Base-by-base conservation (phyloP, 2,113 vertebrate genomes). In the Trichomycterus rosablanca region DNA sequence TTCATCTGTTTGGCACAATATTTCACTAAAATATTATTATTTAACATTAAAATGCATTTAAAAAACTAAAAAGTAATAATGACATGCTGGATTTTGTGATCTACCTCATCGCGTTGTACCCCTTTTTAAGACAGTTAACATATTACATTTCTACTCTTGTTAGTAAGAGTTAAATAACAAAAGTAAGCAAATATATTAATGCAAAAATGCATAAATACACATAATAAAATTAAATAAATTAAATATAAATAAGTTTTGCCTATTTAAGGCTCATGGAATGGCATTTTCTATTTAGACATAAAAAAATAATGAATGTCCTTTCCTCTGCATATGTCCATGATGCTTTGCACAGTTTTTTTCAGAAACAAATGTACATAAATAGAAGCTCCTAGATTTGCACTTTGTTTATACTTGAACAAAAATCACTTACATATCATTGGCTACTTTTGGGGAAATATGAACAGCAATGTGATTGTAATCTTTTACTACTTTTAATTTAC, bases 61-160 rank as follows among this genome's bases (percentile, higher is more conserved):
- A 14, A 53, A 52, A 64, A 57, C 37, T 3, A 67, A 4, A 58
- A 43, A 30, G 5, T 14, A 67, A 52, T 19, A 50, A 63, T 46
- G 51, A 50, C 59, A 63, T 67, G 59, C 59, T 67, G 45, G 77
- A 83, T 78, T 83, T 75, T 76, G 79, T 85, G 77, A 73, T 84
- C 74, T 83, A 79, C 74, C 51, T 53, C 35, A 16, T 44, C 40
- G 23, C 48, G 22, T 32, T 37, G 32, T 32, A 49, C 37, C 14
- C 42, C 44, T 56, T 49, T 40, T 35, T 39, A 63, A 79, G 74
- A 68, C 37, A 19, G 68, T 55, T 56, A 67, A 48, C 35, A 61
- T 24, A 77, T 32, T 56, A n/a, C 39, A 34, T 40, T 32, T 42
- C 20, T 56, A 60, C 43, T 59, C 28, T 53, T 63, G 19, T 43